Percentiles rank a stretch among this genome's conserved stretches.
phyloP scores from a whole-genome alignment of 1,140 invertebrate genomes.

The Papilio helenus region DNA sequence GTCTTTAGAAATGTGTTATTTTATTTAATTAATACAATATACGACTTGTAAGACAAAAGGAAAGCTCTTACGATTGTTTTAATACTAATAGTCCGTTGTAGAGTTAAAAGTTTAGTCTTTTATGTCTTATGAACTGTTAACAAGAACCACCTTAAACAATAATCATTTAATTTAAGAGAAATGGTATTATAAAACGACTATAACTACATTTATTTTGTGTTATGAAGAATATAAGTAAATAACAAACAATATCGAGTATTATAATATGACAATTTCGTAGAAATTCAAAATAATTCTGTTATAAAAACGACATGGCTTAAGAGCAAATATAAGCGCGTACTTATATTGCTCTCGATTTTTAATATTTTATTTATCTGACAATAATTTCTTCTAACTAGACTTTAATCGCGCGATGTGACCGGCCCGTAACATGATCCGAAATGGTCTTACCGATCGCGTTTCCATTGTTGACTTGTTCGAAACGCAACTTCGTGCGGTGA shows the following conservation, averaged over 20 bases:
- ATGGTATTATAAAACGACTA: neutral
- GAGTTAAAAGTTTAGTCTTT: neutral
- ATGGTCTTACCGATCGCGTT: slow-evolving; percentile 42
- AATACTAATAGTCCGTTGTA: neutral
- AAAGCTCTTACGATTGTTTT: neutral
- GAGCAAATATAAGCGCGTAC: neutral
- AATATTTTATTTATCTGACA: neutral
- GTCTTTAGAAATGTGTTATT: slow-evolving; percentile 24
- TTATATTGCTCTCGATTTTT: neutral
- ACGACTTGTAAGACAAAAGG: neutral
- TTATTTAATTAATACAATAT: slow-evolving; percentile 23
- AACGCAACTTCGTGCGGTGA: slow-evolving; percentile 38
- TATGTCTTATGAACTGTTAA: neutral
- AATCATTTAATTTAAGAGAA: neutral
- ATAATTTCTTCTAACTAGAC: neutral
- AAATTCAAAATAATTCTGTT: too few species aligned
- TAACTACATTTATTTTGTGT: too few species aligned
- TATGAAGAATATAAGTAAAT: too few species aligned
- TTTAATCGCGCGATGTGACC: slow-evolving; percentile 22
- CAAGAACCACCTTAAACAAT: neutral
- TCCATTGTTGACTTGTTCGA: slow-evolving; percentile 44
- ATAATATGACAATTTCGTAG: too few species aligned
- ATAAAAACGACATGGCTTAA: neutral
- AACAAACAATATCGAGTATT: too few species aligned
- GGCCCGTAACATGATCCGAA: slow-evolving; percentile 19